Evolutionary conservation across 2,797 vertebrate species (phyloP).

Genomic region (Galaxias olidus): DNA sequence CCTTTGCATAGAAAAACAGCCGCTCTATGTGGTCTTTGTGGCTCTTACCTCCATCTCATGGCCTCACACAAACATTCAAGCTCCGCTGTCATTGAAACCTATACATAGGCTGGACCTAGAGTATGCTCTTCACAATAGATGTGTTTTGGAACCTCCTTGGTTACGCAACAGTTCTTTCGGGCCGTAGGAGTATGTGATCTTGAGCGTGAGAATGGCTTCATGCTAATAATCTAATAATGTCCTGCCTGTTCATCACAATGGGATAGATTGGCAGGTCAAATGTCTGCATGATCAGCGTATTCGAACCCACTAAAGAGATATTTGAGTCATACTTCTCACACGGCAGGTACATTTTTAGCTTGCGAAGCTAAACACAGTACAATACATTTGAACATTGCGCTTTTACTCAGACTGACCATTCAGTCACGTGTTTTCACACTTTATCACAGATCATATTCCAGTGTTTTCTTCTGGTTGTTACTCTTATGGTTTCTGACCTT

Average conservation of each 20-base stretch:
- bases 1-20: conserved; percentile 39
- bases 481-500: not conserved
- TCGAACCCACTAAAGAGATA: too few relatives aligned
- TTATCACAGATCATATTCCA: too few relatives aligned
- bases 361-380: too few relatives aligned
- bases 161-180: not conserved
- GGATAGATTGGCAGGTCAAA: conserved; percentile 39
- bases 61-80: conserved; percentile 20
- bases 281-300: conserved; percentile 48
- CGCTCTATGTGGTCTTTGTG: conserved; percentile 30
- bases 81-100: not conserved
- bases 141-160: too few relatives aligned
- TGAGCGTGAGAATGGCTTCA: conserved; percentile 22
- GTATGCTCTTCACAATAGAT: not conserved
- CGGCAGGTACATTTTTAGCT: too few relatives aligned
- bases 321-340: too few relatives aligned
- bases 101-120: not conserved
- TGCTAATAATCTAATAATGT: conserved; percentile 46
- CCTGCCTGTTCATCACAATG: not conserved
- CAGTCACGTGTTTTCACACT: too few relatives aligned
- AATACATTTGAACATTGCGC: too few relatives aligned
- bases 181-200: conserved; percentile 6
- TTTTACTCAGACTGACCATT: too few relatives aligned
- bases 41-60: conserved; percentile 8
- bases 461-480: not conserved